Evolutionary conservation across 2,113 vertebrate species (phyloP).

Genomic region (Sylvicapra grimmia): DNA sequence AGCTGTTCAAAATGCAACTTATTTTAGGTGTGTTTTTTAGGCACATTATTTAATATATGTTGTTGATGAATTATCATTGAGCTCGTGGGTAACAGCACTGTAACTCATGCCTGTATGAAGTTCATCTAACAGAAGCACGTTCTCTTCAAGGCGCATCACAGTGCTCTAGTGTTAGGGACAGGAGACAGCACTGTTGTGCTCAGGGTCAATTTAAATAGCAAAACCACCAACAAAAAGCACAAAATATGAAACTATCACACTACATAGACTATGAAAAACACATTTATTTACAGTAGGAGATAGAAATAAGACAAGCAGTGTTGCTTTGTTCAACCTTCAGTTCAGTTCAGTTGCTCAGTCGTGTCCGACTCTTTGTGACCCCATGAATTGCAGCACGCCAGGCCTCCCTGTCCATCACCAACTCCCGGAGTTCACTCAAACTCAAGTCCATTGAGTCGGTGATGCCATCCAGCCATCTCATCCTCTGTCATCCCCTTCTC

Average conservation of each 20-base stretch:
- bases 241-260: not conserved
- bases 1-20: not conserved
- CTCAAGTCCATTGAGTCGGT: accelerated
- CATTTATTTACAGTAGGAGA: not conserved
- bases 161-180: not conserved
- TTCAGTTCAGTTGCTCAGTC: too few relatives aligned
- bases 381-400: too few relatives aligned
- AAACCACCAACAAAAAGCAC: not conserved
- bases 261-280: not conserved
- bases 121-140: not conserved
- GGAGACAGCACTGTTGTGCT: not conserved
- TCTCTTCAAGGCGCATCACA: not conserved
- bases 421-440: accelerated
- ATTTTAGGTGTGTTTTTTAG: not conserved
- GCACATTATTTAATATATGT: not conserved
- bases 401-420: too few relatives aligned
- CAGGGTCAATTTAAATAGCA: not conserved
- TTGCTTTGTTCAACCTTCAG: not conserved
- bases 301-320: not conserved
- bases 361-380: too few relatives aligned
- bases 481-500: too few relatives aligned
- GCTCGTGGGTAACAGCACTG: not conserved
- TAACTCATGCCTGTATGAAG: not conserved
- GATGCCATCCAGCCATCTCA: too few relatives aligned
- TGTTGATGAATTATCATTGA: not conserved